Base-by-base conservation (phyloP, 1,140 invertebrate genomes). In the Diachasma alloeum region DNA sequence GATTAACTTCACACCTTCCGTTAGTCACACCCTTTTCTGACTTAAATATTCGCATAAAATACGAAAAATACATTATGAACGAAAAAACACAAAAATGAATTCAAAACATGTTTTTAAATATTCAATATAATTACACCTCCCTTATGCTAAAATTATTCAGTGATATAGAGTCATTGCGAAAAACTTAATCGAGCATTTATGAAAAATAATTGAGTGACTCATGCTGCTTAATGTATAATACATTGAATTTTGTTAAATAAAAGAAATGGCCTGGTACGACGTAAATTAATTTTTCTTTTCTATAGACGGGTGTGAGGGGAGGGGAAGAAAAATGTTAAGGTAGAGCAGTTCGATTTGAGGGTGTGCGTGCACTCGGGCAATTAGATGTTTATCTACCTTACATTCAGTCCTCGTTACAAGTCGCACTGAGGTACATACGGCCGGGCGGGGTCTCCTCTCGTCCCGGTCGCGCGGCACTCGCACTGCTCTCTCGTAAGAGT, bases 361-460 rank as follows among this genome's bases (percentile, higher is more conserved):
- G 74, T 74, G 53, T 79, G 78, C 78, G 78, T 79, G 78, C 39
- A 66, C 48, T 76, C 63, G 74, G 67, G 70, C 78, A 79, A 79
- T 79, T 79, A 76, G 78, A 79, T 79, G 68, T 71, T 79, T 79
- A 79, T 79, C 78, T 76, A 71, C 46, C 71, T 76, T 71, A 79
- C 78, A 79, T 79, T 76, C 74, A 79, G 46, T 75, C 42, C 68
- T 79, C 74, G 63, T 76, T 76, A 74, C 72, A 79, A 79, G 72
- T 76, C 42, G 68, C 74, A 63, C 59, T 74, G 70, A 44, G 56
- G 59, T 26, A 24, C 31, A 44, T 17, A 26, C 36, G 46, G n/a
- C 6, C 48, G 46, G 48, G 48, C 48, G 48, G 48, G n/a, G 48
- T 15, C 48, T 53, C 48, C 48, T 53, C 39, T 42, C 26, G 53